These are phyloP conservation scores for Perizoma flavofasciatum DNA, from an alignment of 2,888 invertebrate species.

Conservation along the genomic window DNA sequence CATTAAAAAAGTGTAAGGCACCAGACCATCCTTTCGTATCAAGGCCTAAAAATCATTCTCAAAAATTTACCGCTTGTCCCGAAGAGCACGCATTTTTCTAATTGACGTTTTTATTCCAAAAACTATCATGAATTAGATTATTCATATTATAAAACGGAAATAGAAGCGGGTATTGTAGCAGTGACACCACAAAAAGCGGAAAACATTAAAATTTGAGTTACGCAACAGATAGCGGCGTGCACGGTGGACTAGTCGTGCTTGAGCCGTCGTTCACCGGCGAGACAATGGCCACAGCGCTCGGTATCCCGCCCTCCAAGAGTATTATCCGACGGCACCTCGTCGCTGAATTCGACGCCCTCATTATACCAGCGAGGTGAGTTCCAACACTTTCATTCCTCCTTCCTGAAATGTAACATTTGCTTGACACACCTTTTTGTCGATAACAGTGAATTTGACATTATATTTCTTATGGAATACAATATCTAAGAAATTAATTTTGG, in stretches of 20 bases:
- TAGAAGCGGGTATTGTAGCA: no score
- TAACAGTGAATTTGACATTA: constrained; percentile 28
- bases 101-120: no score
- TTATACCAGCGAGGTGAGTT: constrained; percentile 94
- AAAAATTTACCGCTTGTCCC: no score
- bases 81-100: no score
- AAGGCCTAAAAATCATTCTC: no score
- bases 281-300: constrained; percentile 96
- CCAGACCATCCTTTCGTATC: no score
- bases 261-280: constrained; percentile 97
- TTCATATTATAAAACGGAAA: no score
- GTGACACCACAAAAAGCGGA: neutral
- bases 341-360: constrained; percentile 94
- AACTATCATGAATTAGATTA: no score
- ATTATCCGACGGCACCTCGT: constrained; percentile 96
- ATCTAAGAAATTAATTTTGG: constrained; percentile 20
- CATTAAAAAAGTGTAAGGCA: no score
- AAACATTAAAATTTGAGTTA: neutral
- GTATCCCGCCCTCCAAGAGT: constrained; percentile 96
- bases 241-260: constrained; percentile 96
- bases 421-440: constrained; percentile 30
- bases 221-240: constrained; percentile 93
- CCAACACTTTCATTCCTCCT: constrained; percentile 14
- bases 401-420: constrained; percentile 56
- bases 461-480: constrained; percentile 18